Evolutionary conservation across 1,140 invertebrate genomes (phyloP), one percentile per base, ranked within the genome.

Genomic region (Drosophila elegans): DNA sequence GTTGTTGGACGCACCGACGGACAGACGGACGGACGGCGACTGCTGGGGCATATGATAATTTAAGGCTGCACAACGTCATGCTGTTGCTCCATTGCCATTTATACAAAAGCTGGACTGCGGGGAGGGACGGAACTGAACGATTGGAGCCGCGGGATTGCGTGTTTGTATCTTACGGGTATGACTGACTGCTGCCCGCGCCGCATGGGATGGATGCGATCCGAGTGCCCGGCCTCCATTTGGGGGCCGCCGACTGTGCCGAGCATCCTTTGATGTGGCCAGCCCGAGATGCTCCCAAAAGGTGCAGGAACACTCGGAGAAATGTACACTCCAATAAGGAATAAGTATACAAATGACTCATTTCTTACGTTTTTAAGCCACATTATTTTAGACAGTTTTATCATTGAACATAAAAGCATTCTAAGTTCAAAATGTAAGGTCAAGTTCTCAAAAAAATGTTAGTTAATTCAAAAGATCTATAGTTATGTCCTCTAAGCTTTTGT

Each of bases 1-100:
- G 80, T 83, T 79, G 75, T 75, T 84, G 75, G 52, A 80, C 57
- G 53, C 42, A 69, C 42, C 36, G 36, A 54, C 52, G 7, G 27
- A 27, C 12, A 66, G 45, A 74, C 57, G 39, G 36, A 68, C 54
- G 39, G 41, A 73, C 52, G 34, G 44, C 49, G 66, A 80, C 75
- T 78, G 75, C 60, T 78, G 76, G 76, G 77, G 73, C 77, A 84
- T 89, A 89, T 90, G 84, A 89, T 89, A 89, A 89, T 89, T 89
- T 89, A 89, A 89, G 84, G 84, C 84, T 88, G 84, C 73, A 88
- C 80, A 89, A 89, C 80, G 77, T 89, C 84, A 88, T 88, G 84
- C 84, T 88, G 84, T 84, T 88, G 85, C 85, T 78, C 51, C 85
- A 90, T 80, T 89, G 85, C 84, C 77, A 84, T 89, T 90, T 89